phyloP scores from a whole-genome alignment of 2,113 vertebrate genomes.

The Perca flavescens region DNA sequence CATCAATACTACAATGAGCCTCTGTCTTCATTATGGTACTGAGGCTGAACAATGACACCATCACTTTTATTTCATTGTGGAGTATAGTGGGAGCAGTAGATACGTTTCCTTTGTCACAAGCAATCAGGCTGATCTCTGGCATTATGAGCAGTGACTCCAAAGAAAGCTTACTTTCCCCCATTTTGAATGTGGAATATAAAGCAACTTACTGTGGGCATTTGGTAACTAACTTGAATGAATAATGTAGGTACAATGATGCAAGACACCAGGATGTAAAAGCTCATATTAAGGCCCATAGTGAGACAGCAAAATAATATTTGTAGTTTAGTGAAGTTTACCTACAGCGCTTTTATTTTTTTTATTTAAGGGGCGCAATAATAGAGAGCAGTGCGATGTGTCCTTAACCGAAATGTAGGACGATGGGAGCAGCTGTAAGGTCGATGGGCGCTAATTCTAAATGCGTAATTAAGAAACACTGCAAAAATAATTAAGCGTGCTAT shows the following conservation, averaged over 20 bases:
- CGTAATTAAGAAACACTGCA: constrained; percentile 28
- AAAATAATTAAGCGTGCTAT: constrained; percentile 39
- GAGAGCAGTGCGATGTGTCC: constrained; percentile 5
- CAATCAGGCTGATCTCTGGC: constrained; percentile 9
- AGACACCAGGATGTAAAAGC: not conserved
- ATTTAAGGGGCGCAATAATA: not conserved
- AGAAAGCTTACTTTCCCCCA: not conserved
- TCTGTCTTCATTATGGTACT: constrained; percentile 55
- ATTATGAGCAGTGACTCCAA: constrained; percentile 9
- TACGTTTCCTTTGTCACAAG: constrained; percentile 36
- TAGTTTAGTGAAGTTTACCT: not conserved
- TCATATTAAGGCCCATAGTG: constrained; percentile 6
- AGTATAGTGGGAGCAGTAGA: constrained; percentile 21
- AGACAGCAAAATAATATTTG: not conserved
- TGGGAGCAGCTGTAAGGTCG: constrained; percentile 26
- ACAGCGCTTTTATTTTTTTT: not conserved
- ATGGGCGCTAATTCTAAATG: constrained; percentile 19
- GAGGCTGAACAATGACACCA: constrained; percentile 37
- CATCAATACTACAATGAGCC: constrained; percentile 33
- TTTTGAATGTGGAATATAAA: constrained; percentile 16
- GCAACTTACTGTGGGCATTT: not conserved
- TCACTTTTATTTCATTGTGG: constrained; percentile 43
- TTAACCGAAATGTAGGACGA: not conserved
- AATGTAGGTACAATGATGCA: constrained; percentile 1
- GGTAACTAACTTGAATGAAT: constrained; percentile 35